phyloP scores from a whole-genome alignment of 2,113 vertebrate genomes.

The Ictidomys tridecemlineatus region DNA sequence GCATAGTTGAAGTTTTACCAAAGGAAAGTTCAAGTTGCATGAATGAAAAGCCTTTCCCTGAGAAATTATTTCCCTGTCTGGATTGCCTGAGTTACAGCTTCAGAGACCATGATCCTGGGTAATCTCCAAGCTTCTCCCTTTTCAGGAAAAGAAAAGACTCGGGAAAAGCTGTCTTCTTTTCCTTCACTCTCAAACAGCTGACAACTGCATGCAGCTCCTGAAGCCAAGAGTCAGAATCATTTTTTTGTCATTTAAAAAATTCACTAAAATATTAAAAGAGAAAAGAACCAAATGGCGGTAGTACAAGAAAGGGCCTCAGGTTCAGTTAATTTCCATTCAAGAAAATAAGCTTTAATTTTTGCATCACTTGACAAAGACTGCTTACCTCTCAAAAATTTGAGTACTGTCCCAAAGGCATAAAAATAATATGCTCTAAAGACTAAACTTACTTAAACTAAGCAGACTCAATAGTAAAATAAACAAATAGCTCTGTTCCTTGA shows the following conservation, averaged over 20 bases:
- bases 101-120: not conserved
- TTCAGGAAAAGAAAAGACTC: not conserved
- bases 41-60: not conserved
- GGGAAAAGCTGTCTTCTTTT: not conserved
- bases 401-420: conserved; percentile 66
- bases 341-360: conserved; percentile 70
- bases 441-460: conserved; percentile 63
- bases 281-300: not conserved
- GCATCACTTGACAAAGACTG: conserved; percentile 62
- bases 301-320: not conserved
- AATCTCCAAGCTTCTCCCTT: not conserved
- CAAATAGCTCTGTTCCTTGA: not conserved
- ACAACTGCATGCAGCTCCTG: conserved; percentile 64
- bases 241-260: conserved; percentile 63
- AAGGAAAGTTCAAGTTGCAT: not conserved
- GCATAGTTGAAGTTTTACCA: not conserved
- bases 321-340: conserved; percentile 65
- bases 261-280: conserved; percentile 80
- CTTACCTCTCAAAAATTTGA: conserved; percentile 81
- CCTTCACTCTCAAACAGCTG: conserved; percentile 64
- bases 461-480: conserved; percentile 62
- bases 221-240: conserved; percentile 65
- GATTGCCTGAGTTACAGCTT: not conserved
- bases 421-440: conserved; percentile 37
- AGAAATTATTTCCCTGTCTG: not conserved